Percentiles rank a stretch among this genome's conserved stretches.
Evolutionary conservation across 1,140 invertebrate species (phyloP).

Genomic region (Archivesica marissinica): DNA sequence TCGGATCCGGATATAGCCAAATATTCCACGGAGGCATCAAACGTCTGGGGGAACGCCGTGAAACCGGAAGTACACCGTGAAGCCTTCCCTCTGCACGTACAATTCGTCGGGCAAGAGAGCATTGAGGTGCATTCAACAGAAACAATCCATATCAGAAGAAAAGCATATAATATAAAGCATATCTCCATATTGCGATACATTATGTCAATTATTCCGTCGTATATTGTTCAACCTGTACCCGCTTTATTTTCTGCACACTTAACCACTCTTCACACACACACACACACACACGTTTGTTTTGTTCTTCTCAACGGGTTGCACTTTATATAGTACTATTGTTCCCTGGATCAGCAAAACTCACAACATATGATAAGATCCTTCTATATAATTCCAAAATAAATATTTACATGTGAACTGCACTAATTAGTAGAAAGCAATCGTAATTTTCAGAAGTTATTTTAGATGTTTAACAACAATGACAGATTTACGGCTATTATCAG

Average conservation of each 20-base stretch:
- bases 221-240: background rate
- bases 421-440: too few species aligned
- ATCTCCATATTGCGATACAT: background rate
- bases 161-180: background rate
- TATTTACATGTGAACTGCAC: too few species aligned
- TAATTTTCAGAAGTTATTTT: too few species aligned
- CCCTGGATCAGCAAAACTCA: too few species aligned
- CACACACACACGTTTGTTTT: background rate
- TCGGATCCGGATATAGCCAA: background rate
- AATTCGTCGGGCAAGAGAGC: background rate
- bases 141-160: background rate
- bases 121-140: background rate
- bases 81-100: slow-evolving; percentile 22
- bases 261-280: background rate
- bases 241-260: background rate
- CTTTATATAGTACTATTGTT: too few species aligned
- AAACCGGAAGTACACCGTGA: background rate
- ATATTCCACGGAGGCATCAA: background rate
- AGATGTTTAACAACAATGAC: slow-evolving; percentile 23
- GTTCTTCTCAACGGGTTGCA: too few species aligned
- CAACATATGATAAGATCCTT: too few species aligned
- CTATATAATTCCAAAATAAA: too few species aligned
- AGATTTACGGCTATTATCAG: background rate
- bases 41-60: background rate
- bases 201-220: background rate